Evolutionary conservation across 2,888 invertebrate species (phyloP), one percentile per base, ranked within the genome.

Genomic region (Tiliacea aurago): DNA sequence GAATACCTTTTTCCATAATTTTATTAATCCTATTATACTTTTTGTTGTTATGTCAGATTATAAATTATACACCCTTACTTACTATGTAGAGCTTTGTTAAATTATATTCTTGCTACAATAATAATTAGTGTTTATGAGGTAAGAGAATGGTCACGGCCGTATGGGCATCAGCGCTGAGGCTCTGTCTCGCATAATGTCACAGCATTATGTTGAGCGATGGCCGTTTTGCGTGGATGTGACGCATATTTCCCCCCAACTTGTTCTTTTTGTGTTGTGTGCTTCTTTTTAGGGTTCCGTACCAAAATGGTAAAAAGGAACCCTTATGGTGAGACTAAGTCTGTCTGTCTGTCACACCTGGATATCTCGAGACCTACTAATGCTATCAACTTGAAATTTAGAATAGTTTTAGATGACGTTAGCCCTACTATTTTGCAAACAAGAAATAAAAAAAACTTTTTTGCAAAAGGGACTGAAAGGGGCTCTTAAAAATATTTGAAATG

Each of bases 1-100:
- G 28, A 10, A n/a, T 76, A 55, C 68, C 41, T 64, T 43, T 56
- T 51, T 45, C 47, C 67, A 67, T 74, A 41, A 56, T 76, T 67
- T 56, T 7, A 37, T 63, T 33, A 67, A 73, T 55, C 73, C 76
- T 47, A 55, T 66, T 76, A 76, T 6, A 55, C 47, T 43, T 28
- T 66, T 76, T 67, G 33, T 56, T 76, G 15, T 56, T 28, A 1
- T 15, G 20, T 5, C 15, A 33, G 76, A 47, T 76, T 56, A 41
- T 23, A 66, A 20, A 47, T 45, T 47, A 41, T n/a, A 74, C 67
- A 49, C 20, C 15, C 7, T 33, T 9, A 41, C 10, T 33, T 33
- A 55, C 23, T 15, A n/a, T 28, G n/a, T 20, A n/a, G 20, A 41
- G 13, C 18, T 53, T 62, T 11, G 5, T 63, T 33, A 15, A n/a